phyloP scores from a whole-genome alignment of 2,797 vertebrate species.

The Aselliscus stoliczkanus region DNA sequence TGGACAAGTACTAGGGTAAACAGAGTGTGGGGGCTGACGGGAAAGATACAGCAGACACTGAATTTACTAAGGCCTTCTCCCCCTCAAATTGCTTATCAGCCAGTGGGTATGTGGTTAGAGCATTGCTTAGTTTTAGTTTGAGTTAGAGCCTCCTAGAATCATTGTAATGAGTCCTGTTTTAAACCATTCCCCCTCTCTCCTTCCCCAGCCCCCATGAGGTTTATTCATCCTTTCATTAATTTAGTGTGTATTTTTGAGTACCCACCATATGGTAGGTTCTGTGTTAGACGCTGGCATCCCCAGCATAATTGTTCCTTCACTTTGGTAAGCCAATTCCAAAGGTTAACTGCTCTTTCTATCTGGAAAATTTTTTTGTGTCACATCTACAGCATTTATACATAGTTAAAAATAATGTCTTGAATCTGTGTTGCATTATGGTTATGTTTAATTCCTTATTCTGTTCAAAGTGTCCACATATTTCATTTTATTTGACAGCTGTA shows the following conservation, averaged over 20 bases:
- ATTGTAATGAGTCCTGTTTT: background rate
- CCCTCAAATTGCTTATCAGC: background rate
- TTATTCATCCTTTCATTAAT: background rate
- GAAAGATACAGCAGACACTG: background rate
- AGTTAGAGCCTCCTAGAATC: background rate
- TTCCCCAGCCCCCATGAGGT: background rate
- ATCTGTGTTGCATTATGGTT: background rate
- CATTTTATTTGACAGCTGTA: background rate
- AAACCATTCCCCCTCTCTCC: too few relatives aligned
- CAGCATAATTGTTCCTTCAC: background rate
- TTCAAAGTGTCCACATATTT: background rate
- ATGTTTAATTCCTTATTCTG: background rate
- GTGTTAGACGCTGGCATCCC: background rate
- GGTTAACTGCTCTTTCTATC: background rate
- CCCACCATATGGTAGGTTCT: background rate
- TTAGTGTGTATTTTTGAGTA: background rate
- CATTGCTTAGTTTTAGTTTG: background rate
- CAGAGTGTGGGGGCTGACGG: accelerated
- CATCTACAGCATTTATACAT: too few relatives aligned
- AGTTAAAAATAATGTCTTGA: background rate
- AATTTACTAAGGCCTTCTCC: background rate
- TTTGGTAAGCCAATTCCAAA: background rate
- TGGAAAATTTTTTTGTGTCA: background rate
- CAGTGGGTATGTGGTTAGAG: background rate
- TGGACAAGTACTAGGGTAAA: background rate